Conservation (phyloP, 2,797 vertebrate genomes). For the Corythornis leucogaster region DNA sequence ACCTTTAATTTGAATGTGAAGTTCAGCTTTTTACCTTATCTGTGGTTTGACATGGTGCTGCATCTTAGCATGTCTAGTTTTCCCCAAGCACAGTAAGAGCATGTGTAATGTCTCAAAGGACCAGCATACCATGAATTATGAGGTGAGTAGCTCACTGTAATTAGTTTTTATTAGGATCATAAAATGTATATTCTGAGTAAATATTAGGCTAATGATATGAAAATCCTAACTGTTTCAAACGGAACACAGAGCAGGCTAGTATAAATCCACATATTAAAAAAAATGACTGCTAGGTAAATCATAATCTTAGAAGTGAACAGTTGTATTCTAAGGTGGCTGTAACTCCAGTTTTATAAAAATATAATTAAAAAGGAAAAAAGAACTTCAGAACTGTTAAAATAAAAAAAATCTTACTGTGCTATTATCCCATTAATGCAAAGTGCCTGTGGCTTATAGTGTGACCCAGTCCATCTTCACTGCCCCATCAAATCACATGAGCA, state of each 20-base stretch:
- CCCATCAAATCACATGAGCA: background rate
- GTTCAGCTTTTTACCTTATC: background rate
- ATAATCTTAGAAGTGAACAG: background rate
- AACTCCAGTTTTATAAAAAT: background rate
- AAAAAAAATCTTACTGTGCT: background rate
- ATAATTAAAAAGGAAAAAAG: background rate
- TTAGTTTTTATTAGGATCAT: slow-evolving; percentile 26
- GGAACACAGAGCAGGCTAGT: background rate
- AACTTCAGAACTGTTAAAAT: background rate
- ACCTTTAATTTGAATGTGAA: background rate
- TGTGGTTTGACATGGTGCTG: background rate
- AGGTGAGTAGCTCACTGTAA: background rate
- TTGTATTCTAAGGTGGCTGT: background rate
- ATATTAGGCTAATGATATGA: slow-evolving; percentile 17
- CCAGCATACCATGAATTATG: fast-evolving
- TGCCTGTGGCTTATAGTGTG: background rate
- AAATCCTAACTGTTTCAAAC: slow-evolving; percentile 1
- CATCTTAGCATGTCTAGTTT: background rate
- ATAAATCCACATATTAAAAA: background rate
- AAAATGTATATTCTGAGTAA: slow-evolving; percentile 19
- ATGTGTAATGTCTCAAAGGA: background rate
- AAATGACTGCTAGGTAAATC: background rate
- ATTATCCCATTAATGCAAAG: background rate
- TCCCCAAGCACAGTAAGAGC: background rate
- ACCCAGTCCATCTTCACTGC: background rate